These are phyloP conservation scores for Calameuta pallipes DNA, from an alignment of 2,888 invertebrate genomes.

Conservation along the genomic window DNA sequence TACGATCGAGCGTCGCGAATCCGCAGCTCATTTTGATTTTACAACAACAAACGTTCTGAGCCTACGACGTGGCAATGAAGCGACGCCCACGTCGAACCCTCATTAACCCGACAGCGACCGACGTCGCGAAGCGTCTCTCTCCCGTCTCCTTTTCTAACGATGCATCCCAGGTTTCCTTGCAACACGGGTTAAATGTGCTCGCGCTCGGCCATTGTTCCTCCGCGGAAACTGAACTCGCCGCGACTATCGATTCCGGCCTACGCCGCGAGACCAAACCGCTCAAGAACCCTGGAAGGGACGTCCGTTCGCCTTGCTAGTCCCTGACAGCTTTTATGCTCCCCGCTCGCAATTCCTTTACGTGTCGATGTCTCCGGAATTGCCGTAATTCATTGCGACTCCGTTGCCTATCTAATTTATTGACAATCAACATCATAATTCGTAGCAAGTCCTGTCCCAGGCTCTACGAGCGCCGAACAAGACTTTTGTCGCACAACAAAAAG, in stretches of 20 bases:
- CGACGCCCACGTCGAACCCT: conserved; percentile 34
- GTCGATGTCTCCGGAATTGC: not conserved
- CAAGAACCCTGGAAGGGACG: not conserved
- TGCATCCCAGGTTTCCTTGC: not conserved
- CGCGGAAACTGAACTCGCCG: not conserved
- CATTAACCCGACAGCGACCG: conserved; percentile 30
- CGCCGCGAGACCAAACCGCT: not conserved
- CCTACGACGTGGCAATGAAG: conserved; percentile 33
- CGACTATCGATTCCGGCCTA: not conserved
- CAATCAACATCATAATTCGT: not conserved
- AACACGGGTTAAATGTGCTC: not conserved
- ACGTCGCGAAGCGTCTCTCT: not conserved
- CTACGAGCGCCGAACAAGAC: not conserved
- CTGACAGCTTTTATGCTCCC: not conserved
- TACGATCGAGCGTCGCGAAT: not conserved
- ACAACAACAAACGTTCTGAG: not conserved
- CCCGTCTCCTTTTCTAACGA: not conserved
- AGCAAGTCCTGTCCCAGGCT: not conserved
- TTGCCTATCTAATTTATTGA: not conserved
- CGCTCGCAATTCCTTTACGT: not conserved
- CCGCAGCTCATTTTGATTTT: not conserved
- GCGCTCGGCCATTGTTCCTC: not conserved
- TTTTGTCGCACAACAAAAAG: not conserved
- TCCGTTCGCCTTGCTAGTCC: not conserved
- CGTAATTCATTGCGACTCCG: not conserved